phyloP scores from a whole-genome alignment of 2,888 invertebrate species.

The Callosobruchus maculatus region DNA sequence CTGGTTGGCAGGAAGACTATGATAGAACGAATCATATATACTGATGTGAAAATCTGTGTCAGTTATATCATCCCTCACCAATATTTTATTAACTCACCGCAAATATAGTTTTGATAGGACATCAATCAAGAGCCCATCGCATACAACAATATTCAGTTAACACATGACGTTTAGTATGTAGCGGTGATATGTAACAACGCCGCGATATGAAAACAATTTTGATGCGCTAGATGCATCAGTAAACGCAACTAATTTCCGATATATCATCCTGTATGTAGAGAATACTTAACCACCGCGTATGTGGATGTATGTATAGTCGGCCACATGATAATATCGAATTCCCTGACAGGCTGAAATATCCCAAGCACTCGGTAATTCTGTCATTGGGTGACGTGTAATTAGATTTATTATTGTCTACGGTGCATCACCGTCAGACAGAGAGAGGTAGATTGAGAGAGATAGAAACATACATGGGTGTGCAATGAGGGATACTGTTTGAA shows the following conservation, averaged over 20 bases:
- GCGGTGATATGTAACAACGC: background rate
- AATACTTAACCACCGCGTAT: background rate
- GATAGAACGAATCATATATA: too few relatives aligned
- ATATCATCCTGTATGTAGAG: background rate
- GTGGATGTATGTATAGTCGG: background rate
- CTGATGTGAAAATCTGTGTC: background rate
- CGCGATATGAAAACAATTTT: background rate
- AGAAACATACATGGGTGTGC: background rate
- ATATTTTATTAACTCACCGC: background rate
- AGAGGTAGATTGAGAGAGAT: background rate
- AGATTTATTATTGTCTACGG: constrained; percentile 24
- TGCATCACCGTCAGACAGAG: background rate
- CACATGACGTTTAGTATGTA: background rate
- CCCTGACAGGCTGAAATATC: constrained; percentile 25
- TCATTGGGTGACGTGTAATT: constrained; percentile 30
- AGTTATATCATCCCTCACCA: background rate
- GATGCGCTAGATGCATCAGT: background rate
- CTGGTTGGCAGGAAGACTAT: too few relatives aligned
- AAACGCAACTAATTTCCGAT: background rate
- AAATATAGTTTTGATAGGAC: background rate
- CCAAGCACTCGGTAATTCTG: constrained; percentile 29
- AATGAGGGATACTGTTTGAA: too few relatives aligned
- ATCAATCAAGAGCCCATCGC: background rate
- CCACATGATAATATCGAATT: constrained; percentile 28
- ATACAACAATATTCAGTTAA: background rate